phyloP scores from a whole-genome alignment of 2,113 vertebrate species.

The Apodemus speciosus region DNA sequence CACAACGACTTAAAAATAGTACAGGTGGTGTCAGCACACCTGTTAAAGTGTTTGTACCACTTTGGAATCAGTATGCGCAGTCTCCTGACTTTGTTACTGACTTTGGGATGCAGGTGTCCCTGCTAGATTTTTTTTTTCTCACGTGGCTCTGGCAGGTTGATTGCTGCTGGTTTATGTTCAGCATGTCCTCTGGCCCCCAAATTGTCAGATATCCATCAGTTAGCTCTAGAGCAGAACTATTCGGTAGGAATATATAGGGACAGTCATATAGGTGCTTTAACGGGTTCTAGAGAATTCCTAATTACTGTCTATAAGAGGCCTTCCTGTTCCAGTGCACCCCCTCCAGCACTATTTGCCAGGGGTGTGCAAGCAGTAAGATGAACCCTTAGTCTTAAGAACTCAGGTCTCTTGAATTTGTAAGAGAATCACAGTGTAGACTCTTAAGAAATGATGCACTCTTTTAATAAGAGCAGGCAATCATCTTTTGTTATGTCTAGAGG shows the following conservation, averaged over 20 bases:
- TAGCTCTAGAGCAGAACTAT: neutral
- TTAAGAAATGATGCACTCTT: neutral
- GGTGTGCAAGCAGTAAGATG: neutral
- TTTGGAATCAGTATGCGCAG: neutral
- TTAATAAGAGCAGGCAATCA: conserved; percentile 25
- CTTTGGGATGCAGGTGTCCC: neutral
- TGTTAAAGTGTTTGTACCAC: neutral
- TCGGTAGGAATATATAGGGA: neutral
- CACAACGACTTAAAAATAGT: neutral
- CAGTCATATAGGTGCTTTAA: neutral
- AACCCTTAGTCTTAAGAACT: neutral
- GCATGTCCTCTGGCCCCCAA: neutral
- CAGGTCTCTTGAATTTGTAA: neutral
- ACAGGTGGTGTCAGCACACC: neutral
- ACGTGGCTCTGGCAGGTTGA: neutral
- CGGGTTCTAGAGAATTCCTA: neutral
- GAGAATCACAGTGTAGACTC: neutral
- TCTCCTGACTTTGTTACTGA: neutral
- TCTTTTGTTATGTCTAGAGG: neutral
- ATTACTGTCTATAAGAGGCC: neutral
- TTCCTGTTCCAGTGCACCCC: neutral
- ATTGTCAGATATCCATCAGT: neutral
- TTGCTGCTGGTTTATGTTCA: neutral
- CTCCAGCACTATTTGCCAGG: neutral
- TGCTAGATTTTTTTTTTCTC: conserved; percentile 17